Conservation (phyloP, 2,113 vertebrate species). For the Collichthys lucidus region DNA sequence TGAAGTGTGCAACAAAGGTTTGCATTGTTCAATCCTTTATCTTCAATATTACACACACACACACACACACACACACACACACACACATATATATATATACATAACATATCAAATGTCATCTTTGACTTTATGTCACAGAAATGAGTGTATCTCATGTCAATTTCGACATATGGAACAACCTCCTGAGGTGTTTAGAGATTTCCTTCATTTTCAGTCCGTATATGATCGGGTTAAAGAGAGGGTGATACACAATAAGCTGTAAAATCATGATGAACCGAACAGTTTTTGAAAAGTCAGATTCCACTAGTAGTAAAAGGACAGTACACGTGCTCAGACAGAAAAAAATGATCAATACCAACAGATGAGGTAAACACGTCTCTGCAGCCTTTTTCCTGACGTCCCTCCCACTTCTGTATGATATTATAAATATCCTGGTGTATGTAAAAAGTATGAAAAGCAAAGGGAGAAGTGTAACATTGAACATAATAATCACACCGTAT, state of each 20-base stretch:
- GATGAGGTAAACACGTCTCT: constrained; percentile 48
- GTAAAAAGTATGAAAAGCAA: constrained; percentile 32
- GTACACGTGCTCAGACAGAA: constrained; percentile 13
- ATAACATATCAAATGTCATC: too few species aligned
- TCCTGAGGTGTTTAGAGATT: constrained; percentile 10
- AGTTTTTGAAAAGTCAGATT: constrained; percentile 12
- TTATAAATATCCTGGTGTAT: constrained; percentile 27
- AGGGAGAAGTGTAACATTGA: neutral
- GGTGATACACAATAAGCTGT: constrained; percentile 30
- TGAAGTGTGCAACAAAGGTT: too few species aligned
- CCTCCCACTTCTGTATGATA: neutral
- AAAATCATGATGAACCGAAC: constrained; percentile 46
- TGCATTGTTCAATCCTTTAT: too few species aligned
- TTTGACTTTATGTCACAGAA: too few species aligned
- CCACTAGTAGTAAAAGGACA: constrained; percentile 3
- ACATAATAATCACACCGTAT: neutral
- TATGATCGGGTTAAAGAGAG: constrained; percentile 49
- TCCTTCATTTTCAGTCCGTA: constrained; percentile 49
- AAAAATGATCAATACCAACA: constrained; percentile 29
- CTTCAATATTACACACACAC: too few species aligned
- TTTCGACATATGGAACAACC: too few species aligned
- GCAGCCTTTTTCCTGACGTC: constrained; percentile 46
- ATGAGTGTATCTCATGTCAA: too few species aligned
- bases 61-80: too few species aligned
- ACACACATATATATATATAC: too few species aligned